These are phyloP conservation scores for Ganaspis sp. DNA, from an alignment of 1,140 invertebrate species.

Conservation along the genomic window DNA sequence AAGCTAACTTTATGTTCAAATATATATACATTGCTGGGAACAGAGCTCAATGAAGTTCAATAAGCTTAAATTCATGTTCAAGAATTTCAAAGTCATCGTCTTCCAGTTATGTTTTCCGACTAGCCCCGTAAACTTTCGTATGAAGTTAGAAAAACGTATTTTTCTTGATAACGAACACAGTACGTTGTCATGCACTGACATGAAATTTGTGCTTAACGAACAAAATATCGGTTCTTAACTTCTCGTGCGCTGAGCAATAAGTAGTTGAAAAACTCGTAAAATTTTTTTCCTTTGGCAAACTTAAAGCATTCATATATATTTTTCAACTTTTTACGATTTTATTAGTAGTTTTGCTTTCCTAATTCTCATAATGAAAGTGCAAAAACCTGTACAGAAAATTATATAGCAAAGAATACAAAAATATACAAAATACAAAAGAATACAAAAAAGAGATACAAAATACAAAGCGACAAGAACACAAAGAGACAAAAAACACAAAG, in stretches of 20 bases:
- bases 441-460: too few relatives aligned
- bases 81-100: constrained; percentile 9
- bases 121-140: not conserved
- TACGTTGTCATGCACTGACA: not conserved
- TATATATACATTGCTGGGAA: not conserved
- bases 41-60: not conserved
- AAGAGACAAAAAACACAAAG: too few relatives aligned
- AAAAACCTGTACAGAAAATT: too few relatives aligned
- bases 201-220: not conserved
- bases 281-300: not conserved
- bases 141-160: not conserved
- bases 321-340: not conserved
- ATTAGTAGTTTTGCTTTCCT: not conserved
- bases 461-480: too few relatives aligned
- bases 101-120: constrained; percentile 9
- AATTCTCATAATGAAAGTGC: too few relatives aligned
- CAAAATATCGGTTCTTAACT: not conserved
- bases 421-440: too few relatives aligned
- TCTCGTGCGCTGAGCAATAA: not conserved
- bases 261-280: not conserved
- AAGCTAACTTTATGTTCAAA: not conserved
- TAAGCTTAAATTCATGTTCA: constrained; percentile 7
- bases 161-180: not conserved
- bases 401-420: too few relatives aligned
- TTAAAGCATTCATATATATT: not conserved